A percentile compares a stretch with the other conserved stretches of the same genome.
phyloP scores from a whole-genome alignment of 92 coral and sea anemone species.

The Siderastrea siderea region DNA sequence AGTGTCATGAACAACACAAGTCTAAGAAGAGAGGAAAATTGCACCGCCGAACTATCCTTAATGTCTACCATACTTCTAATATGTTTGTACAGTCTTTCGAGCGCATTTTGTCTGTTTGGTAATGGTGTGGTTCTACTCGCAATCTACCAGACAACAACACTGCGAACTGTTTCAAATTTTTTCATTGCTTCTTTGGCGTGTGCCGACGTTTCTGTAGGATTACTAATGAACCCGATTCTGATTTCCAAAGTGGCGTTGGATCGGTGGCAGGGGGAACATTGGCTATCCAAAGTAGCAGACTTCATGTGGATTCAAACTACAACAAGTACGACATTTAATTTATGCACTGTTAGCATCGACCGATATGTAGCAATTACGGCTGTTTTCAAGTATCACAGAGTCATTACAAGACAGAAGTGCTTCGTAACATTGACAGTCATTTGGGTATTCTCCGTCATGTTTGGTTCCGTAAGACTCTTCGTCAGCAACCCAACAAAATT shows the following conservation, averaged over 20 bases:
- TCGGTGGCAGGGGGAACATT: conserved; percentile 77
- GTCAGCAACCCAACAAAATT: conserved; percentile 42
- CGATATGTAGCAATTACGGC: conserved; percentile 75
- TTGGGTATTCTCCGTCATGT: conserved; percentile 73
- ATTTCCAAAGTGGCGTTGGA: conserved; percentile 58
- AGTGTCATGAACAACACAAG: conserved; percentile 11
- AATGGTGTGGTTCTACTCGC: conserved; percentile 61
- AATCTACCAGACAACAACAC: conserved; percentile 35
- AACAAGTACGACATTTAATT: conserved; percentile 77
- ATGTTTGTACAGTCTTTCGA: conserved; percentile 21
- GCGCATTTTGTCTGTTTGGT: conserved; percentile 37
- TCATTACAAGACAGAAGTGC: conserved; percentile 58
- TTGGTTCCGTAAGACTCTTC: conserved; percentile 67
- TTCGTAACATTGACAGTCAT: conserved; percentile 40
- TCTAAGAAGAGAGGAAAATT: not conserved
- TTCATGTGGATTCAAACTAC: conserved; percentile 84
- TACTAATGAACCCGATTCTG: conserved; percentile 72
- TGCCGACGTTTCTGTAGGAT: conserved; percentile 71
- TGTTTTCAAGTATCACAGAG: conserved; percentile 60
- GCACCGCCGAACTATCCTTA: conserved; percentile 11
- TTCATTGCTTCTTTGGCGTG: conserved; percentile 66
- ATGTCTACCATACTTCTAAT: not conserved
- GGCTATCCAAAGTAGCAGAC: conserved; percentile 73
- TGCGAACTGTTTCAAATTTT: conserved; percentile 65
- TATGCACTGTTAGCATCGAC: conserved; percentile 84